phyloP scores from a whole-genome alignment of 2,888 invertebrate species.

The Masnerella sp. region DNA sequence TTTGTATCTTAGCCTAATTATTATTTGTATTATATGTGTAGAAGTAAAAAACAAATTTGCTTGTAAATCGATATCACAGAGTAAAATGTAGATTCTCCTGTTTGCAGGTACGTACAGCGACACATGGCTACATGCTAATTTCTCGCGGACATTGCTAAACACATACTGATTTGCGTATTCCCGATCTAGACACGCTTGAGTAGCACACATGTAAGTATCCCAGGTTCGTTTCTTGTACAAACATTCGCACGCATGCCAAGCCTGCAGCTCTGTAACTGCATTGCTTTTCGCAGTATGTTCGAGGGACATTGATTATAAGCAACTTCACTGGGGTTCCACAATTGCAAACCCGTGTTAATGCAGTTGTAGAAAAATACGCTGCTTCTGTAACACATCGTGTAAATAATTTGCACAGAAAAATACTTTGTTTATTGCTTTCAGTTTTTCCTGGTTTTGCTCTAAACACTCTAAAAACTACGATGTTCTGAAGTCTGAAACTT shows the following conservation, averaged over 20 bases:
- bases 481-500: too few species aligned
- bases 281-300: conserved; percentile 41
- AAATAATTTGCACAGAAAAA: conserved; percentile 12
- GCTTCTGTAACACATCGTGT: conserved; percentile 9
- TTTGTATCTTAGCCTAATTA: too few species aligned
- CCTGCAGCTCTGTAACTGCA: conserved; percentile 45
- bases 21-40: conserved; percentile 6
- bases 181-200: conserved; percentile 65
- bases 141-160: conserved; percentile 40
- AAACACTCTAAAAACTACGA: too few species aligned
- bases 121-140: conserved; percentile 37
- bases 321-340: conserved; percentile 32
- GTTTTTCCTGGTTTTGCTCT: too few species aligned
- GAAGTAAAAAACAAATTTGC: conserved; percentile 27
- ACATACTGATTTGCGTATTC: conserved; percentile 65
- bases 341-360: conserved; percentile 48
- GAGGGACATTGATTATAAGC: conserved; percentile 47
- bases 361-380: conserved; percentile 38
- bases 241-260: conserved; percentile 44
- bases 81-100: conserved; percentile 27
- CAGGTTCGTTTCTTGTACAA: conserved; percentile 50
- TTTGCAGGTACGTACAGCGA: conserved; percentile 28
- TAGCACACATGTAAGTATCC: conserved; percentile 61
- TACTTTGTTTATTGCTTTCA: conserved; percentile 10
- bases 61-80: conserved; percentile 29